Evolutionary conservation across 2,888 invertebrate genomes (phyloP).

Genomic region (Matsumyia berberina): DNA sequence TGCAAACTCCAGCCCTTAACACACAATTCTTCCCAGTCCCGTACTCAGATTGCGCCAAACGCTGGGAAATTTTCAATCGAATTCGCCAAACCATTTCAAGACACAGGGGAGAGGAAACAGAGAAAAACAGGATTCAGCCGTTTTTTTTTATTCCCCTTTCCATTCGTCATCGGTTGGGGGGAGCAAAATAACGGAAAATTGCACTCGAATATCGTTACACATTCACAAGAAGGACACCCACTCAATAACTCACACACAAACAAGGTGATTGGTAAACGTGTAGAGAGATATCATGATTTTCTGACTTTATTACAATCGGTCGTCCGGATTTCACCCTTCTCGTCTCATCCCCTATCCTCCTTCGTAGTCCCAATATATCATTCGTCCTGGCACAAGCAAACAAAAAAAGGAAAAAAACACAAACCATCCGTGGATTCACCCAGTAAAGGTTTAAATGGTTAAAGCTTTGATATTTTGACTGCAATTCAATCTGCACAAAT

Average conservation of each 20-base stretch:
- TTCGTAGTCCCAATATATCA: conserved; percentile 40
- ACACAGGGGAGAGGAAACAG: conserved; percentile 16
- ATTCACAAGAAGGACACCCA: conserved; percentile 25
- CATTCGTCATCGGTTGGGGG: conserved; percentile 57
- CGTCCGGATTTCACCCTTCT: neutral
- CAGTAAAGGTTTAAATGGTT: conserved; percentile 69
- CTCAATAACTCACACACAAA: conserved; percentile 47
- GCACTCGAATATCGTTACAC: conserved; percentile 53
- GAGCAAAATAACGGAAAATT: conserved; percentile 14
- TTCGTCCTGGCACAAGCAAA: conserved; percentile 35
- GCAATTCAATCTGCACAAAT: conserved; percentile 71
- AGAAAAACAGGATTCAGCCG: conserved; percentile 6
- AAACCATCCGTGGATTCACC: conserved; percentile 46
- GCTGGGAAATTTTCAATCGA: conserved; percentile 64
- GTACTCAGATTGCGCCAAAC: conserved; percentile 10
- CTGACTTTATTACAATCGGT: conserved; percentile 73
- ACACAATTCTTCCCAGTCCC: neutral
- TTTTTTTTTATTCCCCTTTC: conserved; percentile 19
- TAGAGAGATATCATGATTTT: conserved; percentile 74
- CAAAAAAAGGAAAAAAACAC: neutral
- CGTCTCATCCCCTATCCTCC: neutral
- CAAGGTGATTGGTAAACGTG: conserved; percentile 73
- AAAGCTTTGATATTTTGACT: conserved; percentile 74
- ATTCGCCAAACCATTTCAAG: conserved; percentile 58
- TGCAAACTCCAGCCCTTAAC: conserved; percentile 18